Percentiles rank a stretch among this genome's conserved stretches.
Evolutionary conservation across 2,113 vertebrate genomes (phyloP).

Genomic region (Tupaia tana): DNA sequence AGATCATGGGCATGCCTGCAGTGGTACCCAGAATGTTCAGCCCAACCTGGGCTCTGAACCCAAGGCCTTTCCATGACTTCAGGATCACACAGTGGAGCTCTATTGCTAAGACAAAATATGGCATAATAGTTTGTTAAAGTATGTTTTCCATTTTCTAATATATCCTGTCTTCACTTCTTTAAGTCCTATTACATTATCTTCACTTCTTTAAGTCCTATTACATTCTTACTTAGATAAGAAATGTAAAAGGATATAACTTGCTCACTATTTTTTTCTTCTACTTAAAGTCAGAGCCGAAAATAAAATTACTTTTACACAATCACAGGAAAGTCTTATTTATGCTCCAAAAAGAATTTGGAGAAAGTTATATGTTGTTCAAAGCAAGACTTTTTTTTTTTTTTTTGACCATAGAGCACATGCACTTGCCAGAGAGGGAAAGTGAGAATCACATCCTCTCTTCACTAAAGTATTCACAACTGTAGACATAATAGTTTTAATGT

Average conservation of each 20-base stretch:
- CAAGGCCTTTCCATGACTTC: too few relatives aligned
- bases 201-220: constrained; percentile 1
- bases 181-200: background rate
- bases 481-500: constrained; percentile 26
- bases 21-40: too few relatives aligned
- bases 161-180: background rate
- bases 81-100: too few relatives aligned
- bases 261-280: background rate
- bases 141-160: background rate
- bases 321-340: background rate
- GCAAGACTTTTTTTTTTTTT: background rate
- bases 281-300: background rate
- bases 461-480: background rate
- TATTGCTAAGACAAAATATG: background rate
- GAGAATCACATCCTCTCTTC: background rate
- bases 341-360: background rate
- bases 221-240: background rate
- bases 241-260: background rate
- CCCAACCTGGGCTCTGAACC: too few relatives aligned
- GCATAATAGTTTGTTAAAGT: background rate
- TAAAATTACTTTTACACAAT: constrained; percentile 12
- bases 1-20: too few relatives aligned
- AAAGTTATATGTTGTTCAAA: background rate
- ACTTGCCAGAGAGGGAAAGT: too few relatives aligned
- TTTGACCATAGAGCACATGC: too few relatives aligned